Base-by-base conservation (phyloP, 2,797 vertebrate species). In the Onychomys torridus region DNA sequence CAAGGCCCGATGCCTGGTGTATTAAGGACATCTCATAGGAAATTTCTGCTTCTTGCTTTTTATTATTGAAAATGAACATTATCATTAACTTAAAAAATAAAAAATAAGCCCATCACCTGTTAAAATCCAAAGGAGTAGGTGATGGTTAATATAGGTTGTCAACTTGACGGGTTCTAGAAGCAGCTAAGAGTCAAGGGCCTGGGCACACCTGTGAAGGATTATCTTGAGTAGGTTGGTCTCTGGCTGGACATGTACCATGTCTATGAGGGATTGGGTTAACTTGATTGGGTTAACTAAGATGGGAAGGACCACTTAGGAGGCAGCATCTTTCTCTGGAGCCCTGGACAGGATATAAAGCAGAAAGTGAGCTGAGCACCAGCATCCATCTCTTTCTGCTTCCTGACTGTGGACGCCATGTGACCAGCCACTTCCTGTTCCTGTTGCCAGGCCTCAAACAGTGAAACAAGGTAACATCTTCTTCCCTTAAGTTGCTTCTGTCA, bases 1-100 rank as follows among this genome's bases (percentile, higher is more conserved):
- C 7, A 6, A 10, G 2, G 34, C 67, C 12, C 0, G 2, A 34
- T 0, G 6, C 29, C 19, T 34, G 9, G 16, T 1, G 0, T 27
- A n/a, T n/a, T 17, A 29, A 59, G 73, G 86, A 23, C 4, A 40
- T 65, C 27, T 52, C 3, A 16, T 1, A 16, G 65, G 9, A 73
- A 52, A 65, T 46, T 43, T 34, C 0, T 46, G 0, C 11, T 3
- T 4, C 37, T 23, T 65, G 37, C 27, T 69, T 75, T 59, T 43
- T 4, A 57, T n/a, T 46, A 25, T 0, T 8, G 43, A 14, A 8
- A 29, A 57, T 7, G 21, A 92, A 86, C 52, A 37, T 52, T 10
- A 75, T 13, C 5, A 32, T 63, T 55, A 29, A 52, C 10, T 63
- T 34, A 46, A 78, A 59, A 90, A 43, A 71, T 9, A 25, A 16